Base-by-base conservation (phyloP, 1,140 invertebrate genomes). In the Papilio dardanus region DNA sequence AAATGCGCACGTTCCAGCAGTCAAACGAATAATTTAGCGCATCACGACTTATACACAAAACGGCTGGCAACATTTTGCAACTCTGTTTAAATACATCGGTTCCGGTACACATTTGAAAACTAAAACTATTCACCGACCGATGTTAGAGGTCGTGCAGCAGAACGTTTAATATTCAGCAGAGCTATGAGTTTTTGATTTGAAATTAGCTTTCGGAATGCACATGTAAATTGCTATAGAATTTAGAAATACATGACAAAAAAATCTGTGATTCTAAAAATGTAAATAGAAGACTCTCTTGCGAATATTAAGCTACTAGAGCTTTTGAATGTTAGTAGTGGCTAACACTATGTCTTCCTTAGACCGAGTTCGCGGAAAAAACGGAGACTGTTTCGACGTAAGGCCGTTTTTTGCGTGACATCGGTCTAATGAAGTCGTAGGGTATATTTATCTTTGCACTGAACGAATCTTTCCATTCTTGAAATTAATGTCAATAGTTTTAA, bases 1-100 rank as follows among this genome's bases (percentile, higher is more conserved):
- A 86, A 88, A 88, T 88, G 86, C 84, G 86, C 84, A 86, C 83
- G 80, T 83, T 77, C 79, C 83, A 81, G 82, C 86, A 80, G 82
- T 85, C 83, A 85, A 86, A 86, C 83, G 82, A 65, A 66, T 75
- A 74, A 80, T 77, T 80, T 71, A 69, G 42, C 62, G 71, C 71
- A 76, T 42, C 71, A 73, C 35, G 67, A 74, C 67, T 54, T 73
- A 75, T 71, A 28, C 73, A 74, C 42, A 74, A 24, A 68, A 69
- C 67, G 35, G 33, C 19, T 21, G 19, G 35, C 67, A 12, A 24
- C 67, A 12, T 35, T 40, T 14, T 19, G 67, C 67, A 40, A 19
- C 31, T 40, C 33, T 69, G 33, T 37, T 14, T 69, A 69, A 68
- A 68, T 68, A 68, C 33, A 68, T 68, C 21, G 54, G 54, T 62